A percentile compares a stretch with the other conserved stretches of the same genome.
These are phyloP conservation scores for Nannoperca obscura DNA, from an alignment of 2,797 vertebrate genomes.

Conservation along the genomic window DNA sequence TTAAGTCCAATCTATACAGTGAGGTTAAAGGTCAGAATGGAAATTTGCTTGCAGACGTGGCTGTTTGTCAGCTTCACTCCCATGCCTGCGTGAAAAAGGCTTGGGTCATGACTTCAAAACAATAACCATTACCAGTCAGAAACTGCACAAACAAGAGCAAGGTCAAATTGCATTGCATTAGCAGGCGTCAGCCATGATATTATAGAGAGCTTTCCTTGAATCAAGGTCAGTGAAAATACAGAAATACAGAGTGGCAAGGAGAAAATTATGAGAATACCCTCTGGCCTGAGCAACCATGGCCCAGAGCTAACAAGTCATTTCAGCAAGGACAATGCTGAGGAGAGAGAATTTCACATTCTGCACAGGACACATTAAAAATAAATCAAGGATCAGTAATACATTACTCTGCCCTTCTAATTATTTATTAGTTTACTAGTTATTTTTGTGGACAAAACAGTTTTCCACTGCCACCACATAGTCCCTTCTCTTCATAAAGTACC, in stretches of 20 bases:
- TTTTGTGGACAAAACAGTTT: slow-evolving; percentile 24
- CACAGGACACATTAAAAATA: slow-evolving; percentile 49
- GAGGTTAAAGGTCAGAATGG: slow-evolving; percentile 53
- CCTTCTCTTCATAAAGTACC: neutral
- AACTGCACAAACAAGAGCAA: slow-evolving; percentile 35
- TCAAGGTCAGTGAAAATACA: slow-evolving; percentile 53
- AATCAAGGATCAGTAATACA: slow-evolving; percentile 49
- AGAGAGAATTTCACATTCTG: slow-evolving; percentile 42
- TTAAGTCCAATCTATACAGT: slow-evolving; percentile 25
- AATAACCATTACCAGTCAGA: slow-evolving; percentile 65
- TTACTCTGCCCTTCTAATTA: slow-evolving; percentile 31
- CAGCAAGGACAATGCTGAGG: slow-evolving; percentile 37
- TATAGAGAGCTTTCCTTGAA: slow-evolving; percentile 33
- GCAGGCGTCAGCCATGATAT: slow-evolving; percentile 33
- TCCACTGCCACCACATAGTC: too few relatives aligned
- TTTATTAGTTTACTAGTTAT: too few relatives aligned
- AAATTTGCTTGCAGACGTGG: slow-evolving; percentile 53
- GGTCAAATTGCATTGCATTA: slow-evolving; percentile 55
- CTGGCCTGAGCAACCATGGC: slow-evolving; percentile 51
- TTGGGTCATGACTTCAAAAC: slow-evolving; percentile 63
- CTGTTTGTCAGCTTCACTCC: slow-evolving; percentile 64
- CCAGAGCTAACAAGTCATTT: slow-evolving; percentile 58
- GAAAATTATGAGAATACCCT: slow-evolving; percentile 64
- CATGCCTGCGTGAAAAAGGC: slow-evolving; percentile 41
- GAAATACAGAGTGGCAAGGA: slow-evolving; percentile 33